Percentiles rank a stretch among this genome's conserved stretches.
These are phyloP conservation scores for Branchipolynoe longqiensis DNA, from an alignment of 2,888 invertebrate species.

Conservation along the genomic window DNA sequence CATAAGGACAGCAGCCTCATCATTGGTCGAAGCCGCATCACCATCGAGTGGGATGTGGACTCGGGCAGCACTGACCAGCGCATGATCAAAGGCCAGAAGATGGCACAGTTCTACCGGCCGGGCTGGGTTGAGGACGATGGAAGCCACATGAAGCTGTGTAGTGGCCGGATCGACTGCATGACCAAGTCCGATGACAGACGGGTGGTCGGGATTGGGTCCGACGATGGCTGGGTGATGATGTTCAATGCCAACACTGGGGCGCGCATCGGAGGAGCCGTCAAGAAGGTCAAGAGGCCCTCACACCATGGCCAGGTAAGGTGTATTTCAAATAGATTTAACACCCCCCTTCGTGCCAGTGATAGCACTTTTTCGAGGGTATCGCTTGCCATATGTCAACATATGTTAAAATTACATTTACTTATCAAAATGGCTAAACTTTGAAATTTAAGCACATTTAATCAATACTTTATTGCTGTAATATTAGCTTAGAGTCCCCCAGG, in stretches of 20 bases:
- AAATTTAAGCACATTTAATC: too few relatives aligned
- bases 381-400: too few relatives aligned
- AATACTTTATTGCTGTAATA: too few relatives aligned
- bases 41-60: conserved; percentile 75
- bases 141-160: conserved; percentile 14
- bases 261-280: background rate
- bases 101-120: conserved; percentile 60
- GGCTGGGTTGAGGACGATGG: conserved; percentile 53
- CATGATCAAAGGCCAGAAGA: conserved; percentile 64
- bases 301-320: conserved; percentile 19
- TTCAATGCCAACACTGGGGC: conserved; percentile 46
- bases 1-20: conserved; percentile 72
- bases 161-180: conserved; percentile 38
- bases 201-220: conserved; percentile 46
- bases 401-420: too few relatives aligned
- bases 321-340: too few relatives aligned
- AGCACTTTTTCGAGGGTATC: background rate
- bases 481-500: too few relatives aligned
- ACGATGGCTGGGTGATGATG: conserved; percentile 60
- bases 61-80: conserved; percentile 75
- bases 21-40: conserved; percentile 66
- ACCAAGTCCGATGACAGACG: background rate
- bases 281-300: background rate
- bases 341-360: too few relatives aligned
- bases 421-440: too few relatives aligned